A percentile compares a stretch with the other conserved stretches of the same genome.
phyloP scores from a whole-genome alignment of 2,888 invertebrate species.

The Julus scanicus region DNA sequence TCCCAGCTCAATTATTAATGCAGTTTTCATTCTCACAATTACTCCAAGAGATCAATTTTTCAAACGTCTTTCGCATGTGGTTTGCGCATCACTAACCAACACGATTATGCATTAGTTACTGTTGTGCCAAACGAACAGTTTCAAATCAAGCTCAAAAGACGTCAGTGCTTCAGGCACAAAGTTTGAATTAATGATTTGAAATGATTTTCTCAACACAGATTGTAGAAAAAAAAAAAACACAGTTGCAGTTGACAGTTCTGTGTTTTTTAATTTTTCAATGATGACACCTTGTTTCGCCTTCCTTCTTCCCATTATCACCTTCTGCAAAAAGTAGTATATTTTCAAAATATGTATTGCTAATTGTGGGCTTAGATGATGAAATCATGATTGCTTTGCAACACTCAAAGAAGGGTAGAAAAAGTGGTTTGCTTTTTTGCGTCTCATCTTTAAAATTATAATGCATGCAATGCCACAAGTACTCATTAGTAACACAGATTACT shows the following conservation, averaged over 20 bases:
- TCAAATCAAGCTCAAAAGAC: background rate
- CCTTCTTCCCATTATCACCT: background rate
- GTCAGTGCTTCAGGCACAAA: background rate
- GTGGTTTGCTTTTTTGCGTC: too few relatives aligned
- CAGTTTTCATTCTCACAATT: slow-evolving; percentile 8
- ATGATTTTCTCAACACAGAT: background rate
- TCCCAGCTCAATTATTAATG: slow-evolving; percentile 23
- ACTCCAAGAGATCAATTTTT: slow-evolving; percentile 6
- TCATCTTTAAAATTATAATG: too few relatives aligned
- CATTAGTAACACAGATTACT: too few relatives aligned
- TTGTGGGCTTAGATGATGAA: background rate
- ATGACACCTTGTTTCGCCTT: background rate
- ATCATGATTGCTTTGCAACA: background rate
- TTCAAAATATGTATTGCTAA: background rate
- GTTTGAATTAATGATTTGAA: background rate
- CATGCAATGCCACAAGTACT: too few relatives aligned
- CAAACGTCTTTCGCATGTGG: slow-evolving; percentile 36
- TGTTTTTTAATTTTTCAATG: background rate
- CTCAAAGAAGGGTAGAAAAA: too few relatives aligned
- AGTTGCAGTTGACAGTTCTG: slow-evolving; percentile 32
- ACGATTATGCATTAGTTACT: slow-evolving; percentile 14
- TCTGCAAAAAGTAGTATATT: background rate
- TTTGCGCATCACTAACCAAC: slow-evolving; percentile 23
- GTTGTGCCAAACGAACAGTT: background rate
- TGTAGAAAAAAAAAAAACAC: background rate